A percentile compares a stretch with the other conserved stretches of the same genome.
Evolutionary conservation across 2,113 vertebrate species (phyloP).

Genomic region (Eleginops maclovinus): DNA sequence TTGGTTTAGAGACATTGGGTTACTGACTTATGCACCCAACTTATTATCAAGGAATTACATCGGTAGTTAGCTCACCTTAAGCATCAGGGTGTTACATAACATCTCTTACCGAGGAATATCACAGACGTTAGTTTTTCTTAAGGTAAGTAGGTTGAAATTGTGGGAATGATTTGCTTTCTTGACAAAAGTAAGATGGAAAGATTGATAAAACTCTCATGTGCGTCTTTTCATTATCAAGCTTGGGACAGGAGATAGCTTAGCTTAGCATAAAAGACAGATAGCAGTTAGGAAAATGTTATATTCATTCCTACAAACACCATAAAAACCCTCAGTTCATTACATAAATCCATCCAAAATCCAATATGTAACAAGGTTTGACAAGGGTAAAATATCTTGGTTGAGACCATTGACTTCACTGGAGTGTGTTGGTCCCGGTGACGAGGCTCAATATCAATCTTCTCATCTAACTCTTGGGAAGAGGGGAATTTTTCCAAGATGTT

Average conservation of each 20-base stretch:
- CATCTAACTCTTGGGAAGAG: background rate
- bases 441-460: background rate
- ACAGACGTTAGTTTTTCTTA: conserved; percentile 9
- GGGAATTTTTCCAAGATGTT: background rate
- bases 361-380: too few relatives aligned
- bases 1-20: background rate
- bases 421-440: background rate
- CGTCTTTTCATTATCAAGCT: background rate
- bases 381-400: background rate
- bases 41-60: background rate
- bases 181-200: too few relatives aligned
- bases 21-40: background rate
- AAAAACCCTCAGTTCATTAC: too few relatives aligned
- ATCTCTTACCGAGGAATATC: conserved; percentile 1
- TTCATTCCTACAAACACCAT: background rate
- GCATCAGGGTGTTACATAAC: background rate
- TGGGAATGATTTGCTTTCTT: too few relatives aligned
- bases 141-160: background rate
- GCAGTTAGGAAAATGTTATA: too few relatives aligned
- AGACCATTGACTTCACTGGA: too few relatives aligned
- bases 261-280: background rate
- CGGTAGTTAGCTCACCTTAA: background rate
- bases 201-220: too few relatives aligned
- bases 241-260: background rate
- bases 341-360: too few relatives aligned